These are phyloP conservation scores for Rhea pennata DNA, from an alignment of 2,113 vertebrate species.

Conservation along the genomic window DNA sequence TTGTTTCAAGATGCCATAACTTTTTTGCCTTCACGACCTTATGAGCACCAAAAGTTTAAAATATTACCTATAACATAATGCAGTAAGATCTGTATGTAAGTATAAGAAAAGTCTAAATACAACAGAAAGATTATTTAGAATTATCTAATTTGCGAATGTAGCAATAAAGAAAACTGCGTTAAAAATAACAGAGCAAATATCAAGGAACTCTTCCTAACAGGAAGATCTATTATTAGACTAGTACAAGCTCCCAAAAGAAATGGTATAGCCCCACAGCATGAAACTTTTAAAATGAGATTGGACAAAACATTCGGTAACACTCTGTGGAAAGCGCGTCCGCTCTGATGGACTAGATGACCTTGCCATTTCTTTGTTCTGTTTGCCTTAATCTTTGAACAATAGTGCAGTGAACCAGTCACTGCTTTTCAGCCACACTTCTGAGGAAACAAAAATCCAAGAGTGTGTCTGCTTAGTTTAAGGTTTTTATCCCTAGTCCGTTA, in stretches of 20 bases:
- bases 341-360: slow-evolving; percentile 35
- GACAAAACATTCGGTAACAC: slow-evolving; percentile 25
- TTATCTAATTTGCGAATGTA: neutral
- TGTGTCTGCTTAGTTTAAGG: neutral
- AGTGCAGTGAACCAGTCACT: slow-evolving; percentile 41
- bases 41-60: neutral
- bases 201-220: neutral
- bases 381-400: slow-evolving; percentile 57
- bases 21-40: neutral
- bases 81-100: neutral
- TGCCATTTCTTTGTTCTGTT: neutral
- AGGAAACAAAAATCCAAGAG: neutral
- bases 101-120: neutral
- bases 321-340: slow-evolving; percentile 8
- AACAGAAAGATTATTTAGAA: neutral
- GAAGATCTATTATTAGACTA: neutral
- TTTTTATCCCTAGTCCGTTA: neutral
- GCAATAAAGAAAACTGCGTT: neutral
- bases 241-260: neutral
- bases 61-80: neutral
- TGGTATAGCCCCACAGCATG: neutral
- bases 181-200: neutral
- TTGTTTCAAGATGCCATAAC: neutral
- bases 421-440: slow-evolving; percentile 49
- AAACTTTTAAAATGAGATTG: neutral